Evolutionary conservation across 2,888 invertebrate species (phyloP).

Genomic region (Pegoplata infirma): DNA sequence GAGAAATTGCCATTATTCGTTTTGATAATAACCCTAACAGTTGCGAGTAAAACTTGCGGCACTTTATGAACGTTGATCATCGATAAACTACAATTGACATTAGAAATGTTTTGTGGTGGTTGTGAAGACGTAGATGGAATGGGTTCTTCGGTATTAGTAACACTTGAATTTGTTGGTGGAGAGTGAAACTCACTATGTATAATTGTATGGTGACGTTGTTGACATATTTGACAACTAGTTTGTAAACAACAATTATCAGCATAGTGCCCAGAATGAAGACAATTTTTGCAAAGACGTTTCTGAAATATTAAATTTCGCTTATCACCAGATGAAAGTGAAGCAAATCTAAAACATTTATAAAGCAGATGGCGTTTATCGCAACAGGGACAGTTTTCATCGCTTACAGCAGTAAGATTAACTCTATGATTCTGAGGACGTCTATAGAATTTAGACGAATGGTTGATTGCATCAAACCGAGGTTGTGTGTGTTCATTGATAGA

Average conservation of each 20-base stretch:
- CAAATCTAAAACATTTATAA: slow-evolving; percentile 44
- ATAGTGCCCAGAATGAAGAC: slow-evolving; percentile 27
- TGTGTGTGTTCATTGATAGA: not conserved
- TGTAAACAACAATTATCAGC: slow-evolving; percentile 3
- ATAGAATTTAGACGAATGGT: not conserved
- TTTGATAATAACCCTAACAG: too few relatives aligned
- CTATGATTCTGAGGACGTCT: not conserved
- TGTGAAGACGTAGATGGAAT: too few relatives aligned
- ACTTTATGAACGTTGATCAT: too few relatives aligned
- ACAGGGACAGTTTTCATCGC: slow-evolving; percentile 1
- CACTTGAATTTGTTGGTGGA: not conserved
- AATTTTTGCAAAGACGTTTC: slow-evolving; percentile 24
- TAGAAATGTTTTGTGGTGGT: too few relatives aligned
- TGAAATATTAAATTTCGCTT: slow-evolving; percentile 23
- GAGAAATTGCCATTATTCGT: too few relatives aligned
- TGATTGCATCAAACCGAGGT: not conserved
- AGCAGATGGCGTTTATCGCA: slow-evolving; percentile 10
- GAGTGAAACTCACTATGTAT: slow-evolving; percentile 10
- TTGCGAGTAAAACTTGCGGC: too few relatives aligned
- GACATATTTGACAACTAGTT: slow-evolving; percentile 23
- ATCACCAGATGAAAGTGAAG: slow-evolving; percentile 9
- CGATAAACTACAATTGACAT: too few relatives aligned
- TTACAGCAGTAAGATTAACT: not conserved
- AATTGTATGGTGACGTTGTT: slow-evolving; percentile 15
- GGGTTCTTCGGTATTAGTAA: too few relatives aligned